A percentile compares a stretch with the other conserved stretches of the same genome.
phyloP scores from a whole-genome alignment of 2,797 vertebrate genomes.

The Rallus crepitans region DNA sequence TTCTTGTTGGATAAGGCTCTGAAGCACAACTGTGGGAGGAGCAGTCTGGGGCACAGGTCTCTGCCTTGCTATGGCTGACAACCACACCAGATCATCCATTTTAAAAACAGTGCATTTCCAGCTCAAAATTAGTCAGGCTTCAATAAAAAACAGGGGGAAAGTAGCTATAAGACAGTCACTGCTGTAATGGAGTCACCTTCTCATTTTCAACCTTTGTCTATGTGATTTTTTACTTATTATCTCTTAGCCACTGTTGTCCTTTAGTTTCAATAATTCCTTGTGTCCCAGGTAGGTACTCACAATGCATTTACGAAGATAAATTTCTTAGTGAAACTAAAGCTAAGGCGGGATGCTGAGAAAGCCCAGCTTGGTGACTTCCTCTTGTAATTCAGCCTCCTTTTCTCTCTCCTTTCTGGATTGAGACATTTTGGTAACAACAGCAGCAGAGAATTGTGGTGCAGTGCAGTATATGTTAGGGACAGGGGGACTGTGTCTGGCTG shows the following conservation, averaged over 20 bases:
- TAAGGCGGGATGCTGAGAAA: background rate
- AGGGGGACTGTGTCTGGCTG: background rate
- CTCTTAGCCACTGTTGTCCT: background rate
- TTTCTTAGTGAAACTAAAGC: background rate
- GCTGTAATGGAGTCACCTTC: background rate
- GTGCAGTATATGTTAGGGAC: fast-evolving
- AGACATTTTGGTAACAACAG: background rate
- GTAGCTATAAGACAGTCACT: background rate
- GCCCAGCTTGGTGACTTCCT: background rate
- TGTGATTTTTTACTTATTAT: background rate
- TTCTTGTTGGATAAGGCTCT: background rate
- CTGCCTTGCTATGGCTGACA: background rate
- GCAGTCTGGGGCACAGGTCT: background rate
- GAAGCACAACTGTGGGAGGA: background rate
- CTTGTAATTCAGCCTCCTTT: background rate
- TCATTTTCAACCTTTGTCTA: background rate
- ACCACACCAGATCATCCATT: background rate
- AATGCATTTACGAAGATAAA: background rate
- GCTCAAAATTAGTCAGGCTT: background rate
- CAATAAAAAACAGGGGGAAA: background rate
- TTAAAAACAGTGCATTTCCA: background rate
- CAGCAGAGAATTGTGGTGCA: background rate
- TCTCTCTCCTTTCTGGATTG: background rate
- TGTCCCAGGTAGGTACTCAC: background rate
- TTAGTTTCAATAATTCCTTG: background rate